A percentile compares a stretch with the other conserved stretches of the same genome.
phyloP scores from a whole-genome alignment of 92 coral and sea anemone genomes.

The Palythoa grandiflora region DNA sequence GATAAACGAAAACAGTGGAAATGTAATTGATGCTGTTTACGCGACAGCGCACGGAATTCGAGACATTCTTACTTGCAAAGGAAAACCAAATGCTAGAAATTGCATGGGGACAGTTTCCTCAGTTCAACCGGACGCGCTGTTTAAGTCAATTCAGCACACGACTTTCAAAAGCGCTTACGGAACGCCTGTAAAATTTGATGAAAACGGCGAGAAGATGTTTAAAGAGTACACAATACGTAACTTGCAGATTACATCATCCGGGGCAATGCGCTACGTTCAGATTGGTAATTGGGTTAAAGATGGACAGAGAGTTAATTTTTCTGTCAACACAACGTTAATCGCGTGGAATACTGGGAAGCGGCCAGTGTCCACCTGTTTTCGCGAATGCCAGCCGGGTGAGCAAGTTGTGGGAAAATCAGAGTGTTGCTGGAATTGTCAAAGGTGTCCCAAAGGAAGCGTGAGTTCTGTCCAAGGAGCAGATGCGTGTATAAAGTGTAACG shows the following conservation, averaged over 20 bases:
- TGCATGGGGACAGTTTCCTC: conserved; percentile 64
- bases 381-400: conserved; percentile 88
- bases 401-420: conserved; percentile 89
- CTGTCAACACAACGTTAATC: conserved; percentile 59
- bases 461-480: conserved; percentile 73
- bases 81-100: not conserved
- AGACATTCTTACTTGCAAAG: conserved; percentile 70
- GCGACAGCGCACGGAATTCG: conserved; percentile 81
- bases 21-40: conserved; percentile 85
- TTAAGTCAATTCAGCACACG: conserved; percentile 60
- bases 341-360: conserved; percentile 76
- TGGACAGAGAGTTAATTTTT: conserved; percentile 46
- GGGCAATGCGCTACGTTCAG: conserved; percentile 53
- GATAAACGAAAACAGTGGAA: conserved; percentile 68
- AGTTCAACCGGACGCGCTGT: conserved; percentile 67
- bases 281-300: conserved; percentile 79
- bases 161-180: conserved; percentile 72
- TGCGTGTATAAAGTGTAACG: conserved; percentile 74
- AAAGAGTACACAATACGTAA: conserved; percentile 86
- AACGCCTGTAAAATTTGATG: conserved; percentile 70
- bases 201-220: conserved; percentile 80
- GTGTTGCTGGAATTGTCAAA: conserved; percentile 98
- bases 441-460: conserved; percentile 89
- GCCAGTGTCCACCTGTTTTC: conserved; percentile 88
- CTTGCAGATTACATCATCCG: conserved; percentile 52